Evolutionary conservation across 2,113 vertebrate genomes (phyloP).

Genomic region (Thryonomys swinderianus): DNA sequence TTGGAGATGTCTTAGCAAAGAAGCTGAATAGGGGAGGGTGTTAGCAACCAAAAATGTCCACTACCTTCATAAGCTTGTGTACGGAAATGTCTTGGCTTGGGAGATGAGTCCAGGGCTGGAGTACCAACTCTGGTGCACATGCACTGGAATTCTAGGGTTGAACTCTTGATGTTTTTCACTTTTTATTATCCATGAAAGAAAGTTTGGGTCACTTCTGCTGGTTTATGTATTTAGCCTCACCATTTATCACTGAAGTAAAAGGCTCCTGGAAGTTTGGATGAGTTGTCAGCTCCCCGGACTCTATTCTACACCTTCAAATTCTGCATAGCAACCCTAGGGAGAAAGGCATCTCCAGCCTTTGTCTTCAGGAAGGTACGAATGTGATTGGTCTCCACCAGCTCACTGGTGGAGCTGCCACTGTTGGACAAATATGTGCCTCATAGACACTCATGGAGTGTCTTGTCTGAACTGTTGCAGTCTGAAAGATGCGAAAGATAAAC

Average conservation of each 20-base stretch:
- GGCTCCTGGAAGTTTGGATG: not conserved
- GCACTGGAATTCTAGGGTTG: not conserved
- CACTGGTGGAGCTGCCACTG: not conserved
- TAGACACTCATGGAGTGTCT: too few relatives aligned
- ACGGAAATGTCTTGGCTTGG: not conserved
- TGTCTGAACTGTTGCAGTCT: not conserved
- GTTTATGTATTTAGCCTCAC: not conserved
- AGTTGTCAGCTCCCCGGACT: not conserved
- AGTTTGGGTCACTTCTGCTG: not conserved
- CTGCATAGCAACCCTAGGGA: not conserved
- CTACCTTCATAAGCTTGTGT: not conserved
- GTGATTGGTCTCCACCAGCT: not conserved
- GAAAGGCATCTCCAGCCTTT: not conserved
- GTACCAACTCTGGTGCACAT: not conserved
- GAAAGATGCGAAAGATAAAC: not conserved
- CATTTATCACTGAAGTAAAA: not conserved
- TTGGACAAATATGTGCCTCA: not conserved
- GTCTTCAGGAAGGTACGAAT: not conserved
- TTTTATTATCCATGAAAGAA: not conserved
- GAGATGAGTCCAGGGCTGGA: not conserved
- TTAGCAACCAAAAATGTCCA: not conserved
- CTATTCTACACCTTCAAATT: not conserved
- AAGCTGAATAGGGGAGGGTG: not conserved
- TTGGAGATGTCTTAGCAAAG: not conserved
- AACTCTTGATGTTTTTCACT: not conserved